phyloP scores from a whole-genome alignment of 2,888 invertebrate genomes.

The Chymomyza procnemis region DNA sequence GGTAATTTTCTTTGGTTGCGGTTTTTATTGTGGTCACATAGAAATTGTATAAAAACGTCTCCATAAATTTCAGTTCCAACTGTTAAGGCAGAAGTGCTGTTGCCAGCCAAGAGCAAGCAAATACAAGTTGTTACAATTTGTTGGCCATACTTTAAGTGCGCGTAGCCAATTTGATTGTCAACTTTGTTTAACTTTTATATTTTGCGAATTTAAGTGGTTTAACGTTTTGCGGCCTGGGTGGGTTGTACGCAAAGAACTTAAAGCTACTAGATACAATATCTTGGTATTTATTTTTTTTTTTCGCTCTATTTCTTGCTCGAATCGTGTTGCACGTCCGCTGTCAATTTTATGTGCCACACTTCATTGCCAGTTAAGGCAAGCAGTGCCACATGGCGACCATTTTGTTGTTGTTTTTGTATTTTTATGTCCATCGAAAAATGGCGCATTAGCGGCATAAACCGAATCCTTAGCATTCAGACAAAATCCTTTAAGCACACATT shows the following conservation, averaged over 20 bases:
- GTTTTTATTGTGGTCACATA: background rate
- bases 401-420: slow-evolving; percentile 22
- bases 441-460: slow-evolving; percentile 65
- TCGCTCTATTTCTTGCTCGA: background rate
- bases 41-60: background rate
- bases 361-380: slow-evolving; percentile 28
- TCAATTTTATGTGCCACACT: slow-evolving; percentile 44
- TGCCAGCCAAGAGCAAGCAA: slow-evolving; percentile 4
- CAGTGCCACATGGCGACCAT: background rate
- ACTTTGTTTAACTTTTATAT: slow-evolving; percentile 4
- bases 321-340: slow-evolving; percentile 36
- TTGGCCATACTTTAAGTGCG: slow-evolving; percentile 9
- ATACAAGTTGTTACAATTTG: slow-evolving; percentile 16
- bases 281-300: slow-evolving; percentile 4
- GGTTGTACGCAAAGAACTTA: background rate
- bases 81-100: background rate
- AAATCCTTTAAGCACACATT: slow-evolving; percentile 68
- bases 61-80: slow-evolving; percentile 27
- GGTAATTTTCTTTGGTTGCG: background rate
- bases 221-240: background rate
- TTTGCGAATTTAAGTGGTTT: background rate
- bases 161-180: slow-evolving; percentile 15
- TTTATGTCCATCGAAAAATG: slow-evolving; percentile 63
- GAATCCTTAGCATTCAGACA: slow-evolving; percentile 51
- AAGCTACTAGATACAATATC: slow-evolving; percentile 14